Percentiles rank a stretch among this genome's conserved stretches.
phyloP scores from a whole-genome alignment of 2,113 vertebrate species.

The Syngnathus scovelli region DNA sequence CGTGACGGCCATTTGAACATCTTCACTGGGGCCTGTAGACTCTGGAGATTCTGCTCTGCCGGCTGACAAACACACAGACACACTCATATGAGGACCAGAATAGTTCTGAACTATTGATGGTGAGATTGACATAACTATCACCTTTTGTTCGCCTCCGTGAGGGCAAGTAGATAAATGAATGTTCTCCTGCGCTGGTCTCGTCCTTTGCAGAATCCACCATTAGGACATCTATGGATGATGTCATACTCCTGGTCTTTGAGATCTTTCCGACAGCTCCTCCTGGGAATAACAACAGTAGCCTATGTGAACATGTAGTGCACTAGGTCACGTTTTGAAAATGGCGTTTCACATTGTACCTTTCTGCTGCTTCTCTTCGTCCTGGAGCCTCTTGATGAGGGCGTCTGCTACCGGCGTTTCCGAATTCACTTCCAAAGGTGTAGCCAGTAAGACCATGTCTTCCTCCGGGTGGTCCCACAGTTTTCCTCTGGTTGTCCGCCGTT shows the following conservation, averaged over 20 bases:
- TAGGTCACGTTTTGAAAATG: background rate
- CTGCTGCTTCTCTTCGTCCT: conserved; percentile 52
- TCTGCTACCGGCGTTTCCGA: conserved; percentile 57
- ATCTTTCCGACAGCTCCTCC: conserved; percentile 30
- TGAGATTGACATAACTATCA: conserved; percentile 26
- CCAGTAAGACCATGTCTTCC: conserved; percentile 53
- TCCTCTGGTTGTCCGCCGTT: conserved; percentile 43
- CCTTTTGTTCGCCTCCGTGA: conserved; percentile 78
- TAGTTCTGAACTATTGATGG: background rate
- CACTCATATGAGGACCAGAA: background rate
- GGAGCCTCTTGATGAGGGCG: conserved; percentile 66
- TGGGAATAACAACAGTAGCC: background rate
- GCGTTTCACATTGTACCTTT: conserved; percentile 28
- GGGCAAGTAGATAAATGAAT: conserved; percentile 74
- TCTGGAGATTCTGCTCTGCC: conserved; percentile 32
- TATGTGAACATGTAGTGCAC: background rate
- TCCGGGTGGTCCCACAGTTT: conserved; percentile 61
- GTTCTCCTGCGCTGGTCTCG: conserved; percentile 36
- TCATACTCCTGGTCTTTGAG: conserved; percentile 40
- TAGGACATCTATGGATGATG: conserved; percentile 21
- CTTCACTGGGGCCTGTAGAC: conserved; percentile 26
- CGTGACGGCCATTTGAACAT: conserved; percentile 23
- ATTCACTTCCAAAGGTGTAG: conserved; percentile 56
- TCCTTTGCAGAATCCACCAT: conserved; percentile 36
- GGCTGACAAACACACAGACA: conserved; percentile 31